Evolutionary conservation across 2,797 vertebrate genomes (phyloP).

Genomic region (Emydoidea blandingii): DNA sequence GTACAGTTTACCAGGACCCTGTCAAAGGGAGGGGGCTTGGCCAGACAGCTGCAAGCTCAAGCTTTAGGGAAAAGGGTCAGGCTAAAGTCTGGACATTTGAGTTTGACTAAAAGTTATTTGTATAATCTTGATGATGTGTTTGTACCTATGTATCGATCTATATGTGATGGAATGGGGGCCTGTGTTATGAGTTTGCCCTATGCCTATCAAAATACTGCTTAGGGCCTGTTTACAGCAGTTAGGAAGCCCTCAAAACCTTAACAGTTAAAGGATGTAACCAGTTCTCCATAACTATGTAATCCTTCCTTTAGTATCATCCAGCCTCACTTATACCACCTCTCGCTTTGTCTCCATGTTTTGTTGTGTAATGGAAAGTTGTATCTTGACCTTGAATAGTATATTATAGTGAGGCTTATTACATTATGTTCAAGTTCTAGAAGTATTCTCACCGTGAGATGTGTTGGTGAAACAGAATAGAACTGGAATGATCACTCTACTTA

Average conservation of each 20-base stretch:
- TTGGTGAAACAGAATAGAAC: not conserved
- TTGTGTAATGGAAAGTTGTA: not conserved
- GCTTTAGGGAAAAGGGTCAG: not conserved
- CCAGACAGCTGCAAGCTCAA: not conserved
- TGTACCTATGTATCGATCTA: not conserved
- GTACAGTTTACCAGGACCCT: not conserved
- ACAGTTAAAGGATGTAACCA: not conserved
- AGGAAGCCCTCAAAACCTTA: slow-evolving; percentile 16
- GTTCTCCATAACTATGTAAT: not conserved
- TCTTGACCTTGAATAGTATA: not conserved
- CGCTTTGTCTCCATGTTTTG: not conserved
- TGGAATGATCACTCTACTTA: not conserved
- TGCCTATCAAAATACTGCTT: not conserved
- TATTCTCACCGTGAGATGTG: slow-evolving; percentile 25
- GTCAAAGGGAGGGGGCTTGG: no score
- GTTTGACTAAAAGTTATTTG: not conserved
- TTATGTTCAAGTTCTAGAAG: not conserved
- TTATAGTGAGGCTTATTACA: not conserved
- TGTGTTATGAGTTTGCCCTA: not conserved
- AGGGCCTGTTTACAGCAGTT: not conserved
- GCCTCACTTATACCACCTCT: not conserved
- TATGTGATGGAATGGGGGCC: not conserved
- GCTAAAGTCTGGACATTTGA: not conserved
- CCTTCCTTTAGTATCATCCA: not conserved
- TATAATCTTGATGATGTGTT: not conserved